Conservation (phyloP, 1,140 invertebrate genomes). For the Pseudomyrmex concolor region DNA sequence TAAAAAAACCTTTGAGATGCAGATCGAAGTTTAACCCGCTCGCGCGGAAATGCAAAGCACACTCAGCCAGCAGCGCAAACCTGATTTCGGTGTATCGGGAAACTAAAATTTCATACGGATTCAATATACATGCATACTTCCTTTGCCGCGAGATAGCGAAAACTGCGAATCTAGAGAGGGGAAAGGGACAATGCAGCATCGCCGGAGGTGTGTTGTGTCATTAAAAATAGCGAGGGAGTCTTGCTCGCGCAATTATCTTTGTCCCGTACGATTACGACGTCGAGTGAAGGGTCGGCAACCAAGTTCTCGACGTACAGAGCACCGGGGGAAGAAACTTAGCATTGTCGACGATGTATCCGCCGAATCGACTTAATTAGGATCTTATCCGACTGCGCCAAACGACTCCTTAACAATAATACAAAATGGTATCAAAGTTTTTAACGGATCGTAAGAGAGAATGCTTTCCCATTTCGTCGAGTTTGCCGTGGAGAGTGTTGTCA, state of each 20-base stretch:
- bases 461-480: constrained; percentile 26
- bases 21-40: constrained; percentile 57
- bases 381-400: constrained; percentile 39
- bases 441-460: constrained; percentile 30
- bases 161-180: not conserved
- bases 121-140: not conserved
- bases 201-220: constrained; percentile 2
- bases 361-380: constrained; percentile 58
- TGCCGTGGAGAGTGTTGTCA: constrained; percentile 13
- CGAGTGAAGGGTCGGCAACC: constrained; percentile 3
- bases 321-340: constrained; percentile 1
- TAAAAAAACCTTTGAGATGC: constrained; percentile 59
- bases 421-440: constrained; percentile 52
- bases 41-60: constrained; percentile 48
- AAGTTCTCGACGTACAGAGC: not conserved
- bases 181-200: not conserved
- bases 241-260: constrained; percentile 8
- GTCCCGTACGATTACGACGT: constrained; percentile 11
- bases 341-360: constrained; percentile 42
- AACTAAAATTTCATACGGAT: constrained; percentile 42
- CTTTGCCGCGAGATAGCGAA: constrained; percentile 5
- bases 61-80: constrained; percentile 45
- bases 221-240: constrained; percentile 29
- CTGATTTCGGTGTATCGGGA: constrained; percentile 43
- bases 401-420: constrained; percentile 58